phyloP scores from a whole-genome alignment of 2,888 invertebrate species.

The Campopleginae sp. region DNA sequence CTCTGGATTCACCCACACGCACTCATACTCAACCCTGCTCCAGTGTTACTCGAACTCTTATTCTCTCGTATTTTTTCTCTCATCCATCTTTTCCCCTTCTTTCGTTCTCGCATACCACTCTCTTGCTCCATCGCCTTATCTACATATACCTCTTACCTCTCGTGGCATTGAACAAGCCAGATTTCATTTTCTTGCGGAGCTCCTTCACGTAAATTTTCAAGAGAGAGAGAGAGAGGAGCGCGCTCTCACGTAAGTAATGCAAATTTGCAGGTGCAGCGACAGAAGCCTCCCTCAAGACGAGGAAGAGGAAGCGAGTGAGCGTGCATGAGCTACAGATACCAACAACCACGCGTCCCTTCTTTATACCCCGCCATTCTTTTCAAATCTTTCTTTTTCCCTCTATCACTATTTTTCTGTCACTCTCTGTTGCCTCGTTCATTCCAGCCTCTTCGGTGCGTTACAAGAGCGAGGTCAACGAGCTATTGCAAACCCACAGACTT shows the following conservation, averaged over 20 bases:
- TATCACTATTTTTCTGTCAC: constrained; percentile 8
- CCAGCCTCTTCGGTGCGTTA: constrained; percentile 30
- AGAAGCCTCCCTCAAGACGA: constrained; percentile 31
- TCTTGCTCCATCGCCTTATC: constrained; percentile 43
- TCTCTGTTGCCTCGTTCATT: constrained; percentile 11
- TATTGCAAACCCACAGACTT: constrained; percentile 56
- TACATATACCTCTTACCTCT: constrained; percentile 26
- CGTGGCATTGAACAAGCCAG: constrained; percentile 42
- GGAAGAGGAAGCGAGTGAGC: background rate
- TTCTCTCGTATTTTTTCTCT: constrained; percentile 58
- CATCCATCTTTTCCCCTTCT: constrained; percentile 52
- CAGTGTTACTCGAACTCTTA: constrained; percentile 65
- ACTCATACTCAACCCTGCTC: constrained; percentile 48
- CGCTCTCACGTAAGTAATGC: constrained; percentile 66
- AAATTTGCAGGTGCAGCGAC: constrained; percentile 69
- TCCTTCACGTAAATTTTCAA: constrained; percentile 68
- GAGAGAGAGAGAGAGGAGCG: constrained; percentile 12
- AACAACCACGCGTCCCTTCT: constrained; percentile 8
- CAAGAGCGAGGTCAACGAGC: constrained; percentile 23
- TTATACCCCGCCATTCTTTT: constrained; percentile 17
- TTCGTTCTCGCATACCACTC: constrained; percentile 26
- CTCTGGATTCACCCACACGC: constrained; percentile 61
- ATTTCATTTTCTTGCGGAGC: constrained; percentile 68
- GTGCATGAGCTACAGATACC: constrained; percentile 1
- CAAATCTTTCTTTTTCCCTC: background rate